Percentiles rank a stretch among this genome's conserved stretches.
These are phyloP conservation scores for Dryoscopus gambensis DNA, from an alignment of 2,113 vertebrate species.

Conservation along the genomic window DNA sequence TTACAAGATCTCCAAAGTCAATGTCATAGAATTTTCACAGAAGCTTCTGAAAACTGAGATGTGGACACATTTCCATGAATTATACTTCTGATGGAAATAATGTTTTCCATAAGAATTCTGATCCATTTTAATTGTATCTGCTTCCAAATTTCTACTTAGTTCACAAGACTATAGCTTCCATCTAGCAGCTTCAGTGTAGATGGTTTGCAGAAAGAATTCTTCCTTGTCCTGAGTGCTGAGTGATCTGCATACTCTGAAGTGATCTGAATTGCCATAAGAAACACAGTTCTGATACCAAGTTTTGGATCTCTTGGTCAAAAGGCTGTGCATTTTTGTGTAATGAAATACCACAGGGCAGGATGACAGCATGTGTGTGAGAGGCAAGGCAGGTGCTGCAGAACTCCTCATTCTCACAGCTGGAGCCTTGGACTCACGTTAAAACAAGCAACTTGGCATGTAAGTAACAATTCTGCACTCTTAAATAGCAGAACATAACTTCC, in stretches of 20 bases:
- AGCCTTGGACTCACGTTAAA: background rate
- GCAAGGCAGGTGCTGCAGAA: background rate
- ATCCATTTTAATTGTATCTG: background rate
- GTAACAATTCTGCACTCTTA: background rate
- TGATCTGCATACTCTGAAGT: background rate
- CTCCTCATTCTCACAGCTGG: background rate
- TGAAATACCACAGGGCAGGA: background rate
- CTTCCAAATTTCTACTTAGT: background rate
- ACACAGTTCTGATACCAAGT: background rate
- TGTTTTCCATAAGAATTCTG: background rate
- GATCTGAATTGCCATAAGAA: background rate
- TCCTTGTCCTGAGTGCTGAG: background rate
- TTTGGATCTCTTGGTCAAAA: background rate
- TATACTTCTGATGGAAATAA: background rate
- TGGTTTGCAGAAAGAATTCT: background rate
- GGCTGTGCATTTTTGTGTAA: background rate
- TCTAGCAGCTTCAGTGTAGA: background rate
- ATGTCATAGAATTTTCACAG: background rate
- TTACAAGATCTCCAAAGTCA: background rate
- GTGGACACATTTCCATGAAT: background rate
- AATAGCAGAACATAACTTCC: background rate
- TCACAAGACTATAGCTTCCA: background rate
- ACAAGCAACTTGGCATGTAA: background rate
- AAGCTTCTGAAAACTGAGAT: background rate
- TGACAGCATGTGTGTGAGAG: background rate